Base-by-base conservation (phyloP, 2,888 invertebrate genomes). In the Lampropteryx suffumata region DNA sequence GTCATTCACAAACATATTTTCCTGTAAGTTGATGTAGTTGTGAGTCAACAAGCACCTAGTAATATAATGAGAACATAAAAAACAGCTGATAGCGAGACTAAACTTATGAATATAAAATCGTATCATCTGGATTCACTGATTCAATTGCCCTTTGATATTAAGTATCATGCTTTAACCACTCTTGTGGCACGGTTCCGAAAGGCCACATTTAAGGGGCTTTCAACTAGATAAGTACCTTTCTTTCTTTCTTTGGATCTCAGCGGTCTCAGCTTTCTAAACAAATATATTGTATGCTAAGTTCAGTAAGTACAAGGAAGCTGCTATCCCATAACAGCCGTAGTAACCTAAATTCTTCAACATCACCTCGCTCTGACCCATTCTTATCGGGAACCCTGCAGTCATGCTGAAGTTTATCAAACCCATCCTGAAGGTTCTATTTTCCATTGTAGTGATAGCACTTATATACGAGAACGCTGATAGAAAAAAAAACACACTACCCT, bases 351-450 rank as follows among this genome's bases (percentile, higher is more conserved):
- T 90, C 73, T 90, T 92, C 48, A 93, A 69, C 33, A 97, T 79
- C 11, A 96, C 89, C 0, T 97, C 97, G 69, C 96, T 96, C 1
- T 95, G 74, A 0, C 95, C 95, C 86, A 96, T 94, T 0, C 98
- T 98, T n/a, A 97, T 91, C 0, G 97, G 97, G 41, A 97, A 94
- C 0, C 97, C 96, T 13, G 96, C 91, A 5, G 97, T 96, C 55
- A 96, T 91, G 81, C 96, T 95, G 8, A 97, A 94, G 77, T 96
- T 97, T 14, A 96, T 92, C 13, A 97, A 92, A 1, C 97, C 97
- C 69, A 98, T 94, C 44, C 97, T 89, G 35, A 95, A 90, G 0
- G 97, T 97, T 56, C 97, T 92, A 32, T 92, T 94, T 68, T 95
- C 92, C 32, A 94, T 91, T 0, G 93, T 93, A 1, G 97, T 96